Evolutionary conservation across 2,888 invertebrate species (phyloP).

Genomic region (Heliothis peltigera): DNA sequence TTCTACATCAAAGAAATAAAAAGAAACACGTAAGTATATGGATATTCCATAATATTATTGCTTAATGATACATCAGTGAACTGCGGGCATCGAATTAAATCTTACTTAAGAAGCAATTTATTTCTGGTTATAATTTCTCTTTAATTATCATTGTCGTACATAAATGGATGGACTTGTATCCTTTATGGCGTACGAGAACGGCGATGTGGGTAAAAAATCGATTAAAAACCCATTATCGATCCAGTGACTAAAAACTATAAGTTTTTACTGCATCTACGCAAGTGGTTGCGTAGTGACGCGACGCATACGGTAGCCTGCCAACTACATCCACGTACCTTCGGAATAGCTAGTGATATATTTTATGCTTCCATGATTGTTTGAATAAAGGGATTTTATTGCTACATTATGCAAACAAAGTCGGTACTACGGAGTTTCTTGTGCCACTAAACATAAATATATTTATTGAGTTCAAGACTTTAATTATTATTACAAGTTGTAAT

Average conservation of each 20-base stretch:
- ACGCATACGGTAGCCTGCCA: conserved; percentile 41
- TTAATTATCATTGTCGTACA: conserved; percentile 53
- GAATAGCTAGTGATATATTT: conserved; percentile 29
- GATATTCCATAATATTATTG: conserved; percentile 31
- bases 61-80: conserved; percentile 31
- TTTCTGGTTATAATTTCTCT: conserved; percentile 61
- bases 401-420: neutral
- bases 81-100: conserved; percentile 48
- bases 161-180: conserved; percentile 43
- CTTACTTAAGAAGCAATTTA: conserved; percentile 57
- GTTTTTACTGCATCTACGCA: conserved; percentile 62
- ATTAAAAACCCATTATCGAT: conserved; percentile 73
- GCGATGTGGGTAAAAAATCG: conserved; percentile 62
- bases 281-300: conserved; percentile 36
- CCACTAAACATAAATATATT: neutral
- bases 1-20: conserved; percentile 5
- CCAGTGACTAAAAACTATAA: conserved; percentile 57
- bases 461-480: neutral
- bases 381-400: neutral
- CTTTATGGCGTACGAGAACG: conserved; percentile 41
- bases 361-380: neutral
- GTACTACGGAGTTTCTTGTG: neutral
- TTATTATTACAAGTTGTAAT: neutral
- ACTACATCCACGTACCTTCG: conserved; percentile 12
- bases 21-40: neutral